These are phyloP conservation scores for Triplophysa dalaica DNA, from an alignment of 2,113 vertebrate genomes.

Conservation along the genomic window DNA sequence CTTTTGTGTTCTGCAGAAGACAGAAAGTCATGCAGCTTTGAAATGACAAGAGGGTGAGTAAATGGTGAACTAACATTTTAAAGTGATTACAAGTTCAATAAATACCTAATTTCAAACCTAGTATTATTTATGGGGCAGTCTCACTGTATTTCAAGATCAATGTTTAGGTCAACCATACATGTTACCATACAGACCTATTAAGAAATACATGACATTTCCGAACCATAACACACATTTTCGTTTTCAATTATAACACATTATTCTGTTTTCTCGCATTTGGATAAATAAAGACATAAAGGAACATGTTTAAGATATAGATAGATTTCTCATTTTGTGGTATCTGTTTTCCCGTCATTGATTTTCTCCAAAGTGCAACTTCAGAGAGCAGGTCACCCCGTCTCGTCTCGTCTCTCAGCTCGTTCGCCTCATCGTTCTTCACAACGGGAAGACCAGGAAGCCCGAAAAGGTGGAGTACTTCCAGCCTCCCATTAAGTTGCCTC, in stretches of 20 bases:
- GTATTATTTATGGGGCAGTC: neutral
- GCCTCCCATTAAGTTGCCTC: conserved; percentile 85
- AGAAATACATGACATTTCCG: neutral
- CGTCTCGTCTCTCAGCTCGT: neutral
- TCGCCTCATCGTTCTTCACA: conserved; percentile 62
- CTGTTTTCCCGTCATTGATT: neutral
- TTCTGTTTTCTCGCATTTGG: neutral
- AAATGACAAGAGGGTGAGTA: too few relatives aligned
- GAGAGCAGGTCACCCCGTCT: neutral
- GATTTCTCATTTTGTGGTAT: neutral
- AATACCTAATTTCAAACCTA: neutral
- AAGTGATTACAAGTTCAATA: neutral
- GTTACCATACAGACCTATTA: neutral
- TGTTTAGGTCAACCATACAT: neutral
- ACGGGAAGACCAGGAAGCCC: conserved; percentile 85
- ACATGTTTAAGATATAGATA: neutral
- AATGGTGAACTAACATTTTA: too few relatives aligned
- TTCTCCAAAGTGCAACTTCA: neutral
- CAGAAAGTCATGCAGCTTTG: too few relatives aligned
- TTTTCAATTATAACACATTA: neutral
- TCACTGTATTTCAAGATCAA: neutral
- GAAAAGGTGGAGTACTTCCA: conserved; percentile 91
- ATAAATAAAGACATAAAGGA: neutral
- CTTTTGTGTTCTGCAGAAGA: too few relatives aligned
- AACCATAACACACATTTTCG: neutral